These are phyloP conservation scores for Orthonyx spaldingii DNA, from an alignment of 2,113 vertebrate genomes.

Conservation along the genomic window DNA sequence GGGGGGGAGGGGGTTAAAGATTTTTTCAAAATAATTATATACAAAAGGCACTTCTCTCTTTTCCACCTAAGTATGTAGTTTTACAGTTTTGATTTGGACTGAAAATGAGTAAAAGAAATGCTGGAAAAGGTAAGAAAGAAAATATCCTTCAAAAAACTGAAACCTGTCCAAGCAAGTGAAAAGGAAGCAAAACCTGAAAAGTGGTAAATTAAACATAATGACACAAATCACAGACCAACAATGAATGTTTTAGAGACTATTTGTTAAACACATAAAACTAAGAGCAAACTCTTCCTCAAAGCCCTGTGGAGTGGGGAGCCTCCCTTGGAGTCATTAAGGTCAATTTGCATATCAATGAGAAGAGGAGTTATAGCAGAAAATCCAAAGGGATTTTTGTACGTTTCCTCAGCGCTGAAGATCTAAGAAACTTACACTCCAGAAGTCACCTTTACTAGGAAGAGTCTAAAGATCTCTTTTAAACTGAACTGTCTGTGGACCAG, in stretches of 20 bases:
- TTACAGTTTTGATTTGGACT: neutral
- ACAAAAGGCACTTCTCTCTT: neutral
- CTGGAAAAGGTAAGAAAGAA: neutral
- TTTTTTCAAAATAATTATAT: neutral
- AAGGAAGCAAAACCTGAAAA: neutral
- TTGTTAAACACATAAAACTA: neutral
- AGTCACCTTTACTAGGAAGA: neutral
- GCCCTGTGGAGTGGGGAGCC: too few relatives aligned
- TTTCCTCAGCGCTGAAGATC: neutral
- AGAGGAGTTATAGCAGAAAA: neutral
- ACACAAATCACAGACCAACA: neutral
- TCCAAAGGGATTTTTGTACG: neutral
- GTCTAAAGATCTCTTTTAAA: neutral
- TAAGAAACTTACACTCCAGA: neutral
- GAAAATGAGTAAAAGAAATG: neutral
- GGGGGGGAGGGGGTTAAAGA: fast-evolving
- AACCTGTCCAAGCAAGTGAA: neutral
- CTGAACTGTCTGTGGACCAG: neutral
- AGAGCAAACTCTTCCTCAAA: neutral
- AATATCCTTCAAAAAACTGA: neutral
- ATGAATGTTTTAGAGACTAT: neutral
- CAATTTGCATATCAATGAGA: neutral
- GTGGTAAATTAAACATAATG: neutral
- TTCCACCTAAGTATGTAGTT: neutral
- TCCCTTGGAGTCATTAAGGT: neutral